These are phyloP conservation scores for Frankliniella fusca DNA, from an alignment of 2,888 invertebrate species.

Conservation along the genomic window DNA sequence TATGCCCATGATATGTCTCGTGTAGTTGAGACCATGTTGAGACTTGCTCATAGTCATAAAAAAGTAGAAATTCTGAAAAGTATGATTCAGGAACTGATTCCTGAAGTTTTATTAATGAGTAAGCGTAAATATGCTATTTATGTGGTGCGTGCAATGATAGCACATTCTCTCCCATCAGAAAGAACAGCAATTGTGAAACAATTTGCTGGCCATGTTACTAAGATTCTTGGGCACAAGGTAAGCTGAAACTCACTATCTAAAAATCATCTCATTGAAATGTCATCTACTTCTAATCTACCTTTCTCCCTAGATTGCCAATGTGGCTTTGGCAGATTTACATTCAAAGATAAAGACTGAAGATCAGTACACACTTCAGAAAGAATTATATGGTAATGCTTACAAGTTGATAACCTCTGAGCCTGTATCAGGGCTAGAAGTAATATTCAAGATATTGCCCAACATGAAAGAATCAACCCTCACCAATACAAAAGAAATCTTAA, in stretches of 20 bases:
- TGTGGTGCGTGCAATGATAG: not conserved
- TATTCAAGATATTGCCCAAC: not conserved
- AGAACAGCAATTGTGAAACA: not conserved
- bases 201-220: not conserved
- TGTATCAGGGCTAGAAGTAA: not conserved
- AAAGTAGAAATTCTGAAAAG: not conserved
- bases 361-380: not conserved
- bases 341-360: not conserved
- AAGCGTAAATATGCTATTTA: not conserved
- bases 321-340: not conserved
- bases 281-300: not conserved
- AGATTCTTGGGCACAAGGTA: not conserved
- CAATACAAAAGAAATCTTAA: not conserved
- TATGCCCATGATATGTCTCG: conserved; percentile 1
- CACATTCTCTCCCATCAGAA: not conserved
- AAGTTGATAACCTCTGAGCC: not conserved
- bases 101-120: not conserved
- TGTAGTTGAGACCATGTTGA: not conserved
- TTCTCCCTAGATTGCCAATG: not conserved
- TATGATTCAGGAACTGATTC: not conserved
- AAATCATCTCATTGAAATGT: not conserved
- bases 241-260: not conserved
- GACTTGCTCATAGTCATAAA: not conserved
- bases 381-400: not conserved
- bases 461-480: not conserved